phyloP scores from a whole-genome alignment of 1,140 invertebrate genomes.

The Portunus trituberculatus region DNA sequence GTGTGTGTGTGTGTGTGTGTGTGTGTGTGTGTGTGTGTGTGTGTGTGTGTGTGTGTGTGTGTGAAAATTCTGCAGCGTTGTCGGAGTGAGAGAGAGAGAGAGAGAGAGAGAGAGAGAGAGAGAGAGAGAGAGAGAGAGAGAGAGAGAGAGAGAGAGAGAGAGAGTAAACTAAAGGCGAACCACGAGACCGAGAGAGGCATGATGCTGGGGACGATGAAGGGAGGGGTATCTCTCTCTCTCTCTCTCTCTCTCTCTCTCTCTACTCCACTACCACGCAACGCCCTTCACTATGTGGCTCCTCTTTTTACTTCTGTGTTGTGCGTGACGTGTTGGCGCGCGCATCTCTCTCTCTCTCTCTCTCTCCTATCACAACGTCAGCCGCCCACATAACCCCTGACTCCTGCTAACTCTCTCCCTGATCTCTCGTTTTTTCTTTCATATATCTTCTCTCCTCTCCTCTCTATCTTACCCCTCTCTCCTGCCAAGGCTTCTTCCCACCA shows the following conservation, averaged over 20 bases:
- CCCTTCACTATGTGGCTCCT: neutral
- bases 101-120: slow-evolving; percentile 10
- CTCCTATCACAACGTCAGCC: neutral
- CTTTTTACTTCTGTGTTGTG: neutral
- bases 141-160: neutral
- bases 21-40: too few relatives aligned
- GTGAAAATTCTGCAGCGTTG: too few relatives aligned
- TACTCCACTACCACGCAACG: neutral
- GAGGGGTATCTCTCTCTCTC: neutral
- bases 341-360: slow-evolving; percentile 39
- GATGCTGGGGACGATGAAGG: neutral
- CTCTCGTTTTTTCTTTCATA: neutral
- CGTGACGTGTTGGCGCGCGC: neutral
- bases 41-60: too few relatives aligned
- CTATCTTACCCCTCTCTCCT: neutral
- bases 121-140: slow-evolving; percentile 41
- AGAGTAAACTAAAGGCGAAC: neutral
- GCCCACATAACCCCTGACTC: neutral
- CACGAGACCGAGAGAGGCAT: neutral
- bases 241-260: slow-evolving; percentile 53
- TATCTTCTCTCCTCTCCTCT: neutral
- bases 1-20: neutral
- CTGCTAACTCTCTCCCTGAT: neutral
- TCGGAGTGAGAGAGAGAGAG: too few relatives aligned
- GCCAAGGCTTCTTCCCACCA: too few relatives aligned